Conservation (phyloP, 2,797 vertebrate genomes). For the Gambelia wislizenii region DNA sequence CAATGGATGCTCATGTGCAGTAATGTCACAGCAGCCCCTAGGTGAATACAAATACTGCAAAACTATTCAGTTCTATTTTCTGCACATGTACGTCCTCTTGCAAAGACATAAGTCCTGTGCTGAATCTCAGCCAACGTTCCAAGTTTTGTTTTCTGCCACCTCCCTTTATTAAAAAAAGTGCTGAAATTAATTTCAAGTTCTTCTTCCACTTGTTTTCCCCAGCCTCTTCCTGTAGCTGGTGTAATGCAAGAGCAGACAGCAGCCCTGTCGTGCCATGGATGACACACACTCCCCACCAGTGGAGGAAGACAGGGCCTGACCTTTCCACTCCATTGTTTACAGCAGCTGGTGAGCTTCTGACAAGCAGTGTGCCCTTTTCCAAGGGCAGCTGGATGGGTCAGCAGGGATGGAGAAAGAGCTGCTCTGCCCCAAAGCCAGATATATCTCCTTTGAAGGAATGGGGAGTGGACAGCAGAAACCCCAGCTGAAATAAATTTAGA, state of each 20-base stretch:
- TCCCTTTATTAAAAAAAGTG: not conserved
- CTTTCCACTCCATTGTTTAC: constrained; percentile 49
- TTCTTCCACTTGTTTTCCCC: not conserved
- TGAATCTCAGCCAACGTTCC: not conserved
- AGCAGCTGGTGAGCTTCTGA: constrained; percentile 46
- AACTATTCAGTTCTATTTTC: no score
- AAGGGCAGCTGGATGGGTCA: constrained; percentile 37
- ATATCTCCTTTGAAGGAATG: not conserved
- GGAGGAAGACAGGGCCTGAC: constrained; percentile 37
- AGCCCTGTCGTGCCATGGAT: not conserved
- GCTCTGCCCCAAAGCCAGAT: not conserved
- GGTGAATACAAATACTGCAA: no score
- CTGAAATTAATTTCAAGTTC: not conserved
- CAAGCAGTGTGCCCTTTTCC: constrained; percentile 46
- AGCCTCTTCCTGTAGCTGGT: not conserved
- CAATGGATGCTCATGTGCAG: no score
- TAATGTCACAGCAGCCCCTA: no score
- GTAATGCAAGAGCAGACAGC: not conserved
- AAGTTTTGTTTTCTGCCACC: not conserved
- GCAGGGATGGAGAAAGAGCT: constrained; percentile 32
- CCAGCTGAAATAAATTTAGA: not conserved
- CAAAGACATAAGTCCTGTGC: no score
- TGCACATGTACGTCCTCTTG: no score
- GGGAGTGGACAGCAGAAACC: not conserved
- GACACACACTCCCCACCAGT: not conserved